Evolutionary conservation across 2,797 vertebrate species (phyloP).

Genomic region (Characodon lateralis): DNA sequence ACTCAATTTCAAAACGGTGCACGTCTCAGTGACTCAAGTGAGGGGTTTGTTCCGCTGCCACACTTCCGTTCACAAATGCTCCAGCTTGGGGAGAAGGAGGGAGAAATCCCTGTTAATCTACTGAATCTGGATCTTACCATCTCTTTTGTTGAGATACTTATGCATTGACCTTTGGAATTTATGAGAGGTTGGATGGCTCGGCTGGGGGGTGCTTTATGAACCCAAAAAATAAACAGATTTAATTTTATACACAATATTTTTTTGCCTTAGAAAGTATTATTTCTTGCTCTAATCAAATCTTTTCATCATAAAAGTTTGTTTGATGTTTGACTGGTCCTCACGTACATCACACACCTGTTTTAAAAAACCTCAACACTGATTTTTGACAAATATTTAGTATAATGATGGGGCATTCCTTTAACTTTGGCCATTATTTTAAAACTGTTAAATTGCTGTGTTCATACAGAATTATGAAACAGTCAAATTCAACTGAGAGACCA

Average conservation of each 20-base stretch:
- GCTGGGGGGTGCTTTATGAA: background rate
- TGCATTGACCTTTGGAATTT: constrained; percentile 43
- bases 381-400: background rate
- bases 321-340: background rate
- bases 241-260: background rate
- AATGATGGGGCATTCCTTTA: too few relatives aligned
- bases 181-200: constrained; percentile 14
- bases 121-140: constrained; percentile 67
- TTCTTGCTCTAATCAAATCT: background rate
- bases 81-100: constrained; percentile 51
- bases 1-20: constrained; percentile 80
- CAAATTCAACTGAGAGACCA: background rate
- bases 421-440: background rate
- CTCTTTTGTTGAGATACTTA: constrained; percentile 67
- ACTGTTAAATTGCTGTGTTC: background rate
- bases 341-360: background rate
- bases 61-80: constrained; percentile 81
- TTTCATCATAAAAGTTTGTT: background rate
- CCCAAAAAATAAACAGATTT: background rate
- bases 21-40: constrained; percentile 81
- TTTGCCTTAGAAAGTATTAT: too few relatives aligned
- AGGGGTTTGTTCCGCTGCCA: constrained; percentile 82
- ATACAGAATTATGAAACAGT: background rate
- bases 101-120: constrained; percentile 80
- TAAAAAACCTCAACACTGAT: background rate